Evolutionary conservation across 2,113 vertebrate species (phyloP), one percentile per base, ranked within the genome.

Genomic region (Phaethon lepturus): DNA sequence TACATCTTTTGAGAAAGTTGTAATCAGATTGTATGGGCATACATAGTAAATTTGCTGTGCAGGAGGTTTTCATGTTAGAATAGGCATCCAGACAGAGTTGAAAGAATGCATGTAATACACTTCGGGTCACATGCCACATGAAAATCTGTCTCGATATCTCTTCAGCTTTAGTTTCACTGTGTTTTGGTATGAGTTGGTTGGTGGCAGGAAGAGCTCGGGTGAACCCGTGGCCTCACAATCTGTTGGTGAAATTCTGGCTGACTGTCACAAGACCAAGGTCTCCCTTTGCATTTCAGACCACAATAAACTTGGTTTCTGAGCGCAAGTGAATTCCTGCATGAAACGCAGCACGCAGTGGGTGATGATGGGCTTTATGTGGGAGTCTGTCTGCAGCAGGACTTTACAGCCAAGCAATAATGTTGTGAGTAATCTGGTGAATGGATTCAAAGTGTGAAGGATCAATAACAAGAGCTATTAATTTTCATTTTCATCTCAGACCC

Each of bases 391-490:
- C 58, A 81, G 26, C 52, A 76, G 56, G 26, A 18, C 38, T 96
- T 91, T 42, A 76, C 29, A 84, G 52, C 22, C 71, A 81, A 60
- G 42, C 2, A 8, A 64, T 53, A 64, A 68, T 13, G 9, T 22
- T 10, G 18, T 59, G 31, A 78, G 73, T 83, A 80, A 90, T 68
- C 22, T 78, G 92, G 55, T 49, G 86, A 97, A 89, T 76, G 20
- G 28, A 76, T 95, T 75, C 26, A 74, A 95, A 96, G 53, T 44
- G 22, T 75, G 77, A 93, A 86, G 66, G 56, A 74, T 96, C 72
- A 94, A 73, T 97, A 94, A 22, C 31, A 80, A 59, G 40, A 81
- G 23, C 33, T 95, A 35, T 90, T 97, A 92, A 96, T 91, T 94
- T 96, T 42, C 53, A 86, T 82, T n/a, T n/a, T 96, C 35, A 87